phyloP scores from a whole-genome alignment of 2,888 invertebrate genomes.

The Eristalinus aeneus region DNA sequence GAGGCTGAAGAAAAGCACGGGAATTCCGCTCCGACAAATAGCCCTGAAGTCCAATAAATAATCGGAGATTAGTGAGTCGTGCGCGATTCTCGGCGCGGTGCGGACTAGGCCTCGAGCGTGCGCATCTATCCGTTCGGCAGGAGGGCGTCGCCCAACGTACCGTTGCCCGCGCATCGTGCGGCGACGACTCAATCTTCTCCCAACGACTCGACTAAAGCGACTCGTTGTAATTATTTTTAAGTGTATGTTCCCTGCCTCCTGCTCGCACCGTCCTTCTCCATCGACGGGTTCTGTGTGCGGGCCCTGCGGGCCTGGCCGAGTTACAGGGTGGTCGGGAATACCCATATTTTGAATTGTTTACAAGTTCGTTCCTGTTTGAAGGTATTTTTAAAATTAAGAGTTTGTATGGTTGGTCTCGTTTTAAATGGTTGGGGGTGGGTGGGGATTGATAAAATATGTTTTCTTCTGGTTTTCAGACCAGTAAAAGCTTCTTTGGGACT shows the following conservation, averaged over 20 bases:
- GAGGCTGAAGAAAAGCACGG: conserved; percentile 35
- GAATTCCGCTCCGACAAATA: conserved; percentile 60
- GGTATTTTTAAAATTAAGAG: background rate
- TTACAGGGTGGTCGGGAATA: background rate
- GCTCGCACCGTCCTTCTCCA: background rate
- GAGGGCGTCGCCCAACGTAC: conserved; percentile 51
- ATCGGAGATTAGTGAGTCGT: conserved; percentile 68
- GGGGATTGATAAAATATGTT: too few species aligned
- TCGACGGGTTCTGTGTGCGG: background rate
- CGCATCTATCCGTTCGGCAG: conserved; percentile 37
- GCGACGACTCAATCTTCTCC: conserved; percentile 60
- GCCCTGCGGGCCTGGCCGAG: background rate
- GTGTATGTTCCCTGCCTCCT: conserved; percentile 41
- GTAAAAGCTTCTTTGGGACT: too few species aligned
- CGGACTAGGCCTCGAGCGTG: conserved; percentile 40
- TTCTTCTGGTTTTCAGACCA: too few species aligned
- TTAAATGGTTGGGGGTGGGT: too few species aligned
- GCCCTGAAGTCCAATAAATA: conserved; percentile 67
- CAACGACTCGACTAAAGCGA: conserved; percentile 15
- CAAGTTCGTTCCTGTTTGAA: background rate
- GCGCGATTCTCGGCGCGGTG: conserved; percentile 40
- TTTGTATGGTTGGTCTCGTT: too few species aligned
- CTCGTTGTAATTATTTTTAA: conserved; percentile 64
- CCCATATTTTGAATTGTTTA: background rate
- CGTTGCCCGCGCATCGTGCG: conserved; percentile 44